These are phyloP conservation scores for Psophia crepitans DNA, from an alignment of 2,113 vertebrate species.

Conservation along the genomic window DNA sequence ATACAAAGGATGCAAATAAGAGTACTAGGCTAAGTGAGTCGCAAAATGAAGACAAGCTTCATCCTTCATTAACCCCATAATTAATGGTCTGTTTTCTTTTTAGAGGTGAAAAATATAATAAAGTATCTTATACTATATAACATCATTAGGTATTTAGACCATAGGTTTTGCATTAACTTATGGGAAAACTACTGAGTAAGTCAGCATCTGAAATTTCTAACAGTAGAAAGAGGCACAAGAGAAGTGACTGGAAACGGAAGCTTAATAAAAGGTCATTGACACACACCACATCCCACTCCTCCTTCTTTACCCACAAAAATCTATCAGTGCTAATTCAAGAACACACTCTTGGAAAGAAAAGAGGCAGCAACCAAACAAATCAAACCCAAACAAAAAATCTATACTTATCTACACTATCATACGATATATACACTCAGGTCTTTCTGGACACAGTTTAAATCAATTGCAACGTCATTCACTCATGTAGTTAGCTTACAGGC, in stretches of 20 bases:
- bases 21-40: not conserved
- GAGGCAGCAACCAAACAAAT: not conserved
- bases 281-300: not conserved
- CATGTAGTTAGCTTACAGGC: not conserved
- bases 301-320: not conserved
- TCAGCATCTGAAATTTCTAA: not conserved
- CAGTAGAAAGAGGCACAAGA: not conserved
- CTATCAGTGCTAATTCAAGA: not conserved
- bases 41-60: not conserved
- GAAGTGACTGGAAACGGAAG: not conserved
- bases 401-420: not conserved
- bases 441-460: not conserved
- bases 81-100: not conserved
- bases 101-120: not conserved
- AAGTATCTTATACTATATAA: not conserved
- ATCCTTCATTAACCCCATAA: not conserved
- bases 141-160: not conserved
- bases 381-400: not conserved
- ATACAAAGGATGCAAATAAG: not conserved
- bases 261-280: not conserved
- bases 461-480: not conserved
- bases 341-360: too few relatives aligned
- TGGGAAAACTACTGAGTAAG: not conserved
- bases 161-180: not conserved
- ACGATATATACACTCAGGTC: not conserved